Evolutionary conservation across 2,113 vertebrate species (phyloP).

Genomic region (Corvus hawaiiensis): DNA sequence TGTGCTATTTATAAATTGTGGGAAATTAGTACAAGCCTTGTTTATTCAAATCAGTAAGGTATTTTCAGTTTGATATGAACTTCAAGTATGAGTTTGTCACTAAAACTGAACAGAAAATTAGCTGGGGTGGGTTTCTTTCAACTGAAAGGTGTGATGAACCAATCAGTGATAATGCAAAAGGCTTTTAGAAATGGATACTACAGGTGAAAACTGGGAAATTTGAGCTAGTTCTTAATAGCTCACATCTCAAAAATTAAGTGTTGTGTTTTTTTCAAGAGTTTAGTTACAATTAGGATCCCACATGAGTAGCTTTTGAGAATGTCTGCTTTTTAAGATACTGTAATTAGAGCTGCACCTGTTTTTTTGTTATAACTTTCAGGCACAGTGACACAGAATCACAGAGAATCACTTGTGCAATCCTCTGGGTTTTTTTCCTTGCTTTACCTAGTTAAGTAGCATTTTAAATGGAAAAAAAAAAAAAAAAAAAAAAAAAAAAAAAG

Average conservation of each 20-base stretch:
- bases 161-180: neutral
- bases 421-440: neutral
- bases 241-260: neutral
- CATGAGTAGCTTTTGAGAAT: neutral
- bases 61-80: neutral
- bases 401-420: neutral
- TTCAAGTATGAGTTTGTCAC: neutral
- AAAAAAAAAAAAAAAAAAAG: fast-evolving
- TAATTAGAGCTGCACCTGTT: neutral
- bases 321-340: neutral
- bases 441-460: neutral
- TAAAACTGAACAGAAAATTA: neutral
- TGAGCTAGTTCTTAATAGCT: neutral
- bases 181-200: neutral
- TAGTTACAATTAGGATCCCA: neutral
- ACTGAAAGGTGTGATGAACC: neutral
- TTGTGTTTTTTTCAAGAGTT: neutral
- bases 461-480: neutral
- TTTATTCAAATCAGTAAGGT: neutral
- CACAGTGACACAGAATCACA: neutral
- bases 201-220: neutral
- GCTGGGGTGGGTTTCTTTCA: neutral
- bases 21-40: neutral
- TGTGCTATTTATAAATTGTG: neutral
- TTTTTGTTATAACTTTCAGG: neutral